Percentiles rank a stretch among this genome's conserved stretches.
Conservation (phyloP, 2,113 vertebrate genomes). For the Cephalophus harveyi region DNA sequence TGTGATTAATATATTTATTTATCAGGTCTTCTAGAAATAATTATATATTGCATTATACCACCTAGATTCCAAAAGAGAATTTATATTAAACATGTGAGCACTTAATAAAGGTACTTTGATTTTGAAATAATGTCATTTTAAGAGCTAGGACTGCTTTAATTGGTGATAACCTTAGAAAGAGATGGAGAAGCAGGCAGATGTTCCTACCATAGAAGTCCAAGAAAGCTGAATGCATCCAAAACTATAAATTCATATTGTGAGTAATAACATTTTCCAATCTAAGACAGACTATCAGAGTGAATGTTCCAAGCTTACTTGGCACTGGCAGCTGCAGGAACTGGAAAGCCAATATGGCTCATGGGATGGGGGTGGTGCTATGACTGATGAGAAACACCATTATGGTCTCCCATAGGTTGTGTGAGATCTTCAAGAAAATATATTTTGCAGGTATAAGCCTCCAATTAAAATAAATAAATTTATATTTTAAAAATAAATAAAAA, state of each 20-base stretch:
- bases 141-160: constrained; percentile 1
- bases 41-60: constrained; percentile 5
- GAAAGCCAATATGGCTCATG: neutral
- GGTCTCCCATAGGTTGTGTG: neutral
- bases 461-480: no score
- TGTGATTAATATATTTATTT: neutral
- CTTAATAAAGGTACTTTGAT: constrained; percentile 33
- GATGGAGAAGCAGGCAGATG: neutral
- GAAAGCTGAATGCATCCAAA: neutral
- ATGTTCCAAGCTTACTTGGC: neutral
- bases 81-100: neutral
- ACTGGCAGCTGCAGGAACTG: neutral
- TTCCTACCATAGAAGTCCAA: neutral
- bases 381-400: neutral
- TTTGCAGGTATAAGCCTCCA: neutral
- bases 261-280: constrained; percentile 28
- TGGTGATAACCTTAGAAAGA: neutral
- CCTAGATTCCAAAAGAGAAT: neutral
- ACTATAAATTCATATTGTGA: neutral
- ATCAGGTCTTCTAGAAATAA: constrained; percentile 11
- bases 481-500: no score
- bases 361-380: neutral
- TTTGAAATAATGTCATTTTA: constrained; percentile 9
- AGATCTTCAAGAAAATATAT: neutral
- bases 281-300: neutral